A percentile compares a stretch with the other conserved stretches of the same genome.
Evolutionary conservation across 1,140 invertebrate species (phyloP).

Genomic region (Brachionus angularis): DNA sequence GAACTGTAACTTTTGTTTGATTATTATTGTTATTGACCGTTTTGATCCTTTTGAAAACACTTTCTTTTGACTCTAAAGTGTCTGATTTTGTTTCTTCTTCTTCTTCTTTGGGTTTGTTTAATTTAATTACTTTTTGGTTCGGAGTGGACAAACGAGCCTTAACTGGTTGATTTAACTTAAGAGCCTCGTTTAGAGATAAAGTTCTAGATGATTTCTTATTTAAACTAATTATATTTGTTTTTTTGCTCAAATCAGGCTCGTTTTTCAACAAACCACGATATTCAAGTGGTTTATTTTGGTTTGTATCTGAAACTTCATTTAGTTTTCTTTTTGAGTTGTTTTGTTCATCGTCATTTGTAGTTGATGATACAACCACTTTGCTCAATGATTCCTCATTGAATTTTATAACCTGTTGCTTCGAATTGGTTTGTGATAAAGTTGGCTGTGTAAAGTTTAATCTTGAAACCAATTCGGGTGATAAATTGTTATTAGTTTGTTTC

Average conservation of each 20-base stretch:
- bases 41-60: no score
- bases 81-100: no score
- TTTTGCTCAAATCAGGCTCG: background rate
- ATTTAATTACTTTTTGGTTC: background rate
- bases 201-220: background rate
- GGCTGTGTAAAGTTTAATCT: constrained; percentile 21
- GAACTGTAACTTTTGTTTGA: background rate
- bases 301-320: background rate
- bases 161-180: constrained; percentile 5
- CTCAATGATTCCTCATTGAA: constrained; percentile 27
- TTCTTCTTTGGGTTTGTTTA: constrained; percentile 14
- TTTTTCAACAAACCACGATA: constrained; percentile 24
- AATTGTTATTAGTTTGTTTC: background rate
- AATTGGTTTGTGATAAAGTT: no score
- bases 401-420: constrained; percentile 8
- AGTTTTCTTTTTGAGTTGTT: constrained; percentile 14
- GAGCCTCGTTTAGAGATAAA: background rate
- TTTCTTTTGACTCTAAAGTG: no score
- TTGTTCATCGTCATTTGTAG: background rate
- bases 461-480: constrained; percentile 3
- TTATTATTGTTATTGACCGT: no score
- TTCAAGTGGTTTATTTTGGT: constrained; percentile 2
- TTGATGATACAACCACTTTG: constrained; percentile 29
- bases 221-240: no score
- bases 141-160: no score